phyloP scores from a whole-genome alignment of 2,113 vertebrate species.

The Notothenia coriiceps region DNA sequence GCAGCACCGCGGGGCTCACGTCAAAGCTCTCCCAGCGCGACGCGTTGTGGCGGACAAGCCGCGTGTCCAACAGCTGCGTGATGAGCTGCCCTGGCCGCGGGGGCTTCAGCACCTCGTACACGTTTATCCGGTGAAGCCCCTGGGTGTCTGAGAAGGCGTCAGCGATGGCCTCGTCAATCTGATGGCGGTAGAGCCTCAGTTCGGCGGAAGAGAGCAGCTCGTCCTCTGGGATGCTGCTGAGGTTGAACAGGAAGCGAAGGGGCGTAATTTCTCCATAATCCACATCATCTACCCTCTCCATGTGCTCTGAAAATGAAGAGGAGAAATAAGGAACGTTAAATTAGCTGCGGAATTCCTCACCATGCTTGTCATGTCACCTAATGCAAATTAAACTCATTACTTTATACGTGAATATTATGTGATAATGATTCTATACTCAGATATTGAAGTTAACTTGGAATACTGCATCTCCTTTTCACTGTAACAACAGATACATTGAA shows the following conservation, averaged over 20 bases:
- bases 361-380: not conserved
- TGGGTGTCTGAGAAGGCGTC: slow-evolving; percentile 75
- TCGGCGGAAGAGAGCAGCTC: slow-evolving; percentile 97
- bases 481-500: not conserved
- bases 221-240: slow-evolving; percentile 95
- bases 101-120: slow-evolving; percentile 95
- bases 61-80: slow-evolving; percentile 95
- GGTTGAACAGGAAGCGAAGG: slow-evolving; percentile 95
- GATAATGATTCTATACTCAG: not conserved
- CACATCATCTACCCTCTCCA: slow-evolving; percentile 88
- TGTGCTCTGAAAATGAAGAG: slow-evolving; percentile 87
- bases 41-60: slow-evolving; percentile 92
- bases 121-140: slow-evolving; percentile 94
- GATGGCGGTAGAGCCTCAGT: slow-evolving; percentile 93
- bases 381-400: not conserved
- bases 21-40: slow-evolving; percentile 97
- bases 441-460: not conserved
- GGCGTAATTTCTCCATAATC: slow-evolving; percentile 73
- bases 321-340: not conserved
- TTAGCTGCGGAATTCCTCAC: slow-evolving; percentile 2
- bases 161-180: slow-evolving; percentile 84
- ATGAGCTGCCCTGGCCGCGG: slow-evolving; percentile 89
- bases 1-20: slow-evolving; percentile 95
- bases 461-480: not conserved
- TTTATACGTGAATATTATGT: not conserved